phyloP scores from a whole-genome alignment of 2,888 invertebrate species.

The Hipparchia sbordonii region DNA sequence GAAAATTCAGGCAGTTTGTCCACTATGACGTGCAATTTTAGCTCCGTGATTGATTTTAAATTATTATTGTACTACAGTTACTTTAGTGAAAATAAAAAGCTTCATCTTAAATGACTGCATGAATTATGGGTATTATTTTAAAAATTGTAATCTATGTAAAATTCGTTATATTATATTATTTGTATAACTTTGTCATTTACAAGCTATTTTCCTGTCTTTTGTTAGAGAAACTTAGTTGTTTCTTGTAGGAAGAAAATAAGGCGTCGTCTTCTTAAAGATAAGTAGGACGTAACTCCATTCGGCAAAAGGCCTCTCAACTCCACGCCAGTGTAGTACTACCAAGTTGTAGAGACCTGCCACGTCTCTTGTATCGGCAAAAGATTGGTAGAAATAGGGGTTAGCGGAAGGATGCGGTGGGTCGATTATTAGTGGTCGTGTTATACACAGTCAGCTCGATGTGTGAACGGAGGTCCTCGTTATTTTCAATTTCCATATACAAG shows the following conservation, averaged over 20 bases:
- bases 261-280: slow-evolving; percentile 78
- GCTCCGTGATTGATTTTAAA: background rate
- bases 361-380: slow-evolving; percentile 60
- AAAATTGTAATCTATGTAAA: too few relatives aligned
- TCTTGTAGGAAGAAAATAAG: slow-evolving; percentile 73
- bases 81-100: background rate
- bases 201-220: slow-evolving; percentile 54
- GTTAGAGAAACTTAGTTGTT: slow-evolving; percentile 69
- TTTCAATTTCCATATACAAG: slow-evolving; percentile 82
- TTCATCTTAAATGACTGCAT: background rate
- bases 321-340: slow-evolving; percentile 68
- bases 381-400: slow-evolving; percentile 65
- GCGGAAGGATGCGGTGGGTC: slow-evolving; percentile 63
- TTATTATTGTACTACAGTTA: background rate
- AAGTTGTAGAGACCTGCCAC: slow-evolving; percentile 63
- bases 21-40: background rate
- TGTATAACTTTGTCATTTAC: slow-evolving; percentile 28
- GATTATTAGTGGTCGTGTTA: slow-evolving; percentile 63
- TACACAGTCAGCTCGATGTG: slow-evolving; percentile 74
- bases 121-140: too few relatives aligned
- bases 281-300: slow-evolving; percentile 82
- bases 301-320: slow-evolving; percentile 78
- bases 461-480: slow-evolving; percentile 80
- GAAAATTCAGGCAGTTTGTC: background rate
- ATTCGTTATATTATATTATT: background rate